Percentiles rank a stretch among this genome's conserved stretches.
phyloP scores from a whole-genome alignment of 2,113 vertebrate genomes.

The Coptodon rendalli region DNA sequence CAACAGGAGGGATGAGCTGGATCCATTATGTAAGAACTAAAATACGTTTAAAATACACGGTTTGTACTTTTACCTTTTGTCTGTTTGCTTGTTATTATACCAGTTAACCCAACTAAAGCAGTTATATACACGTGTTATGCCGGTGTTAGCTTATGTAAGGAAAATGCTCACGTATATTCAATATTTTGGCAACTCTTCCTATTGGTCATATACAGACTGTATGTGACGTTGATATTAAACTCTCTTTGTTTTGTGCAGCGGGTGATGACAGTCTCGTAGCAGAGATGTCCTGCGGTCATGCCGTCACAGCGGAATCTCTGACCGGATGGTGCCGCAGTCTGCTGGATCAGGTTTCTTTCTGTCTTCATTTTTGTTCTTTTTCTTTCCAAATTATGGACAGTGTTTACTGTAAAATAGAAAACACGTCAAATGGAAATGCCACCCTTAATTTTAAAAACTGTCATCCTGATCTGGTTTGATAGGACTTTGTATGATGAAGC shows the following conservation, averaged over 20 bases:
- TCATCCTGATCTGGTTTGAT: background rate
- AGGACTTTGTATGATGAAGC: background rate
- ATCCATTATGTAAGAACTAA: slow-evolving; percentile 22
- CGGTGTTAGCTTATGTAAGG: rapidly evolving
- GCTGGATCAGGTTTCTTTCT: slow-evolving; percentile 54
- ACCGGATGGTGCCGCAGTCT: slow-evolving; percentile 68
- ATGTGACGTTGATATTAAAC: background rate
- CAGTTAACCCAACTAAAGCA: background rate
- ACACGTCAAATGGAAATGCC: rapidly evolving
- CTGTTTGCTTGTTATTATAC: rapidly evolving
- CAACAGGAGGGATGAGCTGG: slow-evolving; percentile 49
- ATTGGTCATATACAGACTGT: rapidly evolving
- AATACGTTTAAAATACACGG: rapidly evolving
- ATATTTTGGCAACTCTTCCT: rapidly evolving
- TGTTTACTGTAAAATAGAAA: background rate
- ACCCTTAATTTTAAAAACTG: background rate
- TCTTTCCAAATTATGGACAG: rapidly evolving
- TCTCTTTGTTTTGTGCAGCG: slow-evolving; percentile 9
- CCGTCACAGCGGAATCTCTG: slow-evolving; percentile 65
- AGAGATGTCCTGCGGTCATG: slow-evolving; percentile 75
- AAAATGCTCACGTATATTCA: background rate
- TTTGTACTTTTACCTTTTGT: background rate
- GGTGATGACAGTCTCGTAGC: slow-evolving; percentile 43
- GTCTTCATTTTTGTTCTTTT: rapidly evolving
- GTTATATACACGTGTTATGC: rapidly evolving